phyloP scores from a whole-genome alignment of 30 jellyfish, hydroid and myxozoan species.

The Catostylus mosaicus region DNA sequence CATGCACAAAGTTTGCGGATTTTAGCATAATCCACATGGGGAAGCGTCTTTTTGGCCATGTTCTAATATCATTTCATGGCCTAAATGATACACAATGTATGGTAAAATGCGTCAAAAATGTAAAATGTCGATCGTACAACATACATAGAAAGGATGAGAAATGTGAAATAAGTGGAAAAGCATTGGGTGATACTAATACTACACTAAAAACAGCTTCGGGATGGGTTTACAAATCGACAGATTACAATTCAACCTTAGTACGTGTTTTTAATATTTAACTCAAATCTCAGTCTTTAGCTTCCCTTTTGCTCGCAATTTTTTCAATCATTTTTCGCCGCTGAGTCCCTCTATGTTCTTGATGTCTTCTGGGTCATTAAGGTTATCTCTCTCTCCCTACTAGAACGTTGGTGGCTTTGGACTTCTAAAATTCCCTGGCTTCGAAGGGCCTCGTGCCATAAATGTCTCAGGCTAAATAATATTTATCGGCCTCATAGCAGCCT shows the following conservation, averaged over 20 bases:
- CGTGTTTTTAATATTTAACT: neutral
- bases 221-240: conserved; percentile 8
- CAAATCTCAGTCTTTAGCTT: too few species aligned
- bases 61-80: neutral
- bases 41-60: neutral
- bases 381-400: too few species aligned
- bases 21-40: neutral
- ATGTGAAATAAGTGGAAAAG: conserved; percentile 17
- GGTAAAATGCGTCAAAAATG: conserved; percentile 25
- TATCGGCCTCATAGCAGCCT: too few species aligned
- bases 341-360: too few species aligned
- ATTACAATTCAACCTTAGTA: neutral
- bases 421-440: too few species aligned
- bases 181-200: conserved; percentile 14
- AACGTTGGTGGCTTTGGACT: too few species aligned
- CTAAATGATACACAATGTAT: conserved; percentile 14
- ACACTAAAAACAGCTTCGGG: neutral
- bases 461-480: too few species aligned
- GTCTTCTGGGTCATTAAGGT: too few species aligned
- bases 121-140: conserved; percentile 20
- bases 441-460: too few species aligned
- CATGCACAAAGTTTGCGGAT: neutral
- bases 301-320: too few species aligned
- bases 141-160: neutral
- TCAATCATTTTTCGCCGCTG: too few species aligned